Conservation (phyloP, 2,888 invertebrate genomes). For the Amiota minor region DNA sequence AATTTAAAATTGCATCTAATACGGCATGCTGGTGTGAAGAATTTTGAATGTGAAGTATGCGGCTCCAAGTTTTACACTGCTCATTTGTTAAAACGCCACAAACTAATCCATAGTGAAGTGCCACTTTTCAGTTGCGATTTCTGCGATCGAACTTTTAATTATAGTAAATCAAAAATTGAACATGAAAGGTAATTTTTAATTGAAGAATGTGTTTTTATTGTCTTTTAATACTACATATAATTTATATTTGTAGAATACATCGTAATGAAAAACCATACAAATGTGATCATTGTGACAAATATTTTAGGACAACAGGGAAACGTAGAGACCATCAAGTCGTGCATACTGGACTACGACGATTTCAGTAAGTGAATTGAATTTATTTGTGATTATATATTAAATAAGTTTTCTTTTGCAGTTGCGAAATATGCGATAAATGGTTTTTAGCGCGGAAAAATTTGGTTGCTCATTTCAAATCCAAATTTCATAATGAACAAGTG, state of each 20-base stretch:
- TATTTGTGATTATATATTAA: neutral
- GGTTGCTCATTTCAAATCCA: constrained; percentile 55
- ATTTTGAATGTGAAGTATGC: constrained; percentile 48
- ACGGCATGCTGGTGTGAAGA: constrained; percentile 53
- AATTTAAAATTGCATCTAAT: constrained; percentile 57
- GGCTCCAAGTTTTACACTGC: constrained; percentile 53
- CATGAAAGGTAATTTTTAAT: constrained; percentile 17
- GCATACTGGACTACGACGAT: constrained; percentile 10
- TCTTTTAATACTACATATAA: neutral
- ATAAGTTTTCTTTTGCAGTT: constrained; percentile 36
- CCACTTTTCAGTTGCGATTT: constrained; percentile 53
- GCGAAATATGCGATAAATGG: constrained; percentile 56
- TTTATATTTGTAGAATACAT: constrained; percentile 48
- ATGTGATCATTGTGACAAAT: constrained; percentile 55
- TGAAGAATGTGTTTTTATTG: neutral
- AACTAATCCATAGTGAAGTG: constrained; percentile 44
- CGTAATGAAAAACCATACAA: constrained; percentile 56
- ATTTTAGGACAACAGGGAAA: constrained; percentile 56
- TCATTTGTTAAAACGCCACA: constrained; percentile 53
- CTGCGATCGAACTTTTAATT: constrained; percentile 53
- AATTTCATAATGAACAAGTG: constrained; percentile 43
- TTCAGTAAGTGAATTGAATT: constrained; percentile 7
- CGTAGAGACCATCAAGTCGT: constrained; percentile 35
- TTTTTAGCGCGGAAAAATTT: constrained; percentile 53
- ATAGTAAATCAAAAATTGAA: constrained; percentile 32